phyloP scores from a whole-genome alignment of 2,113 vertebrate species.

The Pachyramphus minor region DNA sequence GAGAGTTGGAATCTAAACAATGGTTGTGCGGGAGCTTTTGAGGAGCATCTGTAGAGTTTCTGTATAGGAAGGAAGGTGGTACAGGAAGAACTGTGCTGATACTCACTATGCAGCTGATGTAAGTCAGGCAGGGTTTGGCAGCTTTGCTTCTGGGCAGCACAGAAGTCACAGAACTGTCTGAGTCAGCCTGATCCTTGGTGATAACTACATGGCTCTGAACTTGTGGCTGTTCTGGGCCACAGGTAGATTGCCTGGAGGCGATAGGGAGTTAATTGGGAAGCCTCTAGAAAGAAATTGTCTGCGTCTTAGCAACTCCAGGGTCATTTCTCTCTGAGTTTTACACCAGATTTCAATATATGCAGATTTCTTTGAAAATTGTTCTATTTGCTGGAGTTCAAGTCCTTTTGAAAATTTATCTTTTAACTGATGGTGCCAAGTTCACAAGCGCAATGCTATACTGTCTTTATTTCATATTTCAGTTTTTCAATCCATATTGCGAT shows the following conservation, averaged over 20 bases:
- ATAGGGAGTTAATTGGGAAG: not conserved
- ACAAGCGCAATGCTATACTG: not conserved
- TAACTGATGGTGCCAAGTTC: not conserved
- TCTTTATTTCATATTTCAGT: not conserved
- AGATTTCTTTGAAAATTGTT: not conserved
- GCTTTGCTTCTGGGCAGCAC: not conserved
- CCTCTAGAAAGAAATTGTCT: not conserved
- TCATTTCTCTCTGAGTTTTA: not conserved
- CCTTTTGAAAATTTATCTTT: not conserved
- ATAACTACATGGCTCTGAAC: not conserved
- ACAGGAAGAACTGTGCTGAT: not conserved
- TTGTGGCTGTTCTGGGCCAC: not conserved
- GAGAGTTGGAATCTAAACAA: not conserved
- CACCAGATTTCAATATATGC: not conserved
- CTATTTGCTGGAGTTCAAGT: not conserved
- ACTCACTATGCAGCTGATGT: accelerated
- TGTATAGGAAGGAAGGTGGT: not conserved
- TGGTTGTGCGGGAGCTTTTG: not conserved
- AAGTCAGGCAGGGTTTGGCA: not conserved
- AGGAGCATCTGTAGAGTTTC: not conserved
- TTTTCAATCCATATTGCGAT: not conserved
- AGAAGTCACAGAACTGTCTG: not conserved
- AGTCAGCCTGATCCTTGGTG: accelerated
- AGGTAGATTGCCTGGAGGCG: not conserved
- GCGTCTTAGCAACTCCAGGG: not conserved